Conservation (phyloP, 2,113 vertebrate species). For the Scalopus aquaticus region DNA sequence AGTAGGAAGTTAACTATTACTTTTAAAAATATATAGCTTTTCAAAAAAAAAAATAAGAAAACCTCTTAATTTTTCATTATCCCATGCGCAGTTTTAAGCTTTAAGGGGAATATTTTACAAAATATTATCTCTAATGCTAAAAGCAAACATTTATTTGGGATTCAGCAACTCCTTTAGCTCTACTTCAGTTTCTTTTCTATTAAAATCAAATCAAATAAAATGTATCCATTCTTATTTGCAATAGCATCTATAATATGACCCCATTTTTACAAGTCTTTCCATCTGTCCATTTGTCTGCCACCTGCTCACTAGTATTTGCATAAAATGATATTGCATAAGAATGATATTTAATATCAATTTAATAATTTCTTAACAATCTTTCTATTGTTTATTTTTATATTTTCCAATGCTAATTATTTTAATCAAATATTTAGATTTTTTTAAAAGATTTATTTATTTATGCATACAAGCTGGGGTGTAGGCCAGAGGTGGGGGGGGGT, state of each 20-base stretch:
- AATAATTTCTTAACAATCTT: background rate
- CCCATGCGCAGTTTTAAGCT: background rate
- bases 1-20: background rate
- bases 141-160: slow-evolving; percentile 58
- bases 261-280: background rate
- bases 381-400: slow-evolving; percentile 25
- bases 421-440: slow-evolving; percentile 44
- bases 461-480: too few relatives aligned
- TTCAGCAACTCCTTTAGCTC: slow-evolving; percentile 7
- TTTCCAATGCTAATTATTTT: slow-evolving; percentile 11
- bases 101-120: slow-evolving; percentile 16
- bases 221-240: background rate
- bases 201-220: slow-evolving; percentile 45
- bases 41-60: slow-evolving; percentile 22
- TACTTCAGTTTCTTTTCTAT: background rate
- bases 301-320: background rate
- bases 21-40: slow-evolving; percentile 36
- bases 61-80: slow-evolving; percentile 30
- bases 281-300: background rate
- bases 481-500: too few relatives aligned
- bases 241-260: background rate
- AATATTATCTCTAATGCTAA: slow-evolving; percentile 34
- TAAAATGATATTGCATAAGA: background rate
- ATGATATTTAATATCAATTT: background rate
- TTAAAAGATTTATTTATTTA: too few relatives aligned